phyloP scores from a whole-genome alignment of 2,113 vertebrate species.

The Verasper variegatus region DNA sequence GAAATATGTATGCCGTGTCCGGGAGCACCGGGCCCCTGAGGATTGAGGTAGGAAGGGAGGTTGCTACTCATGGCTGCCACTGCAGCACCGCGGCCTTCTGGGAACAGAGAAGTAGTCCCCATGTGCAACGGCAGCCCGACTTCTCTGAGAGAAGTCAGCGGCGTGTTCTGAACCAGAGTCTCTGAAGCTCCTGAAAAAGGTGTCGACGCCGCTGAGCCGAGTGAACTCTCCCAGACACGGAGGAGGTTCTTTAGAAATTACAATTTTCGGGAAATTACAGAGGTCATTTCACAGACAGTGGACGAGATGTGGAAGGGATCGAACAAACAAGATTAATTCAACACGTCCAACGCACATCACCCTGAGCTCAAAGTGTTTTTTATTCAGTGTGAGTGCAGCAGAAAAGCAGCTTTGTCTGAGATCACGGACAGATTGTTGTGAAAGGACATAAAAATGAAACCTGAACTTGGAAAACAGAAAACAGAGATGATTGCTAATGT shows the following conservation, averaged over 20 bases:
- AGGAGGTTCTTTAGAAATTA: neutral
- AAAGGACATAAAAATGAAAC: too few species aligned
- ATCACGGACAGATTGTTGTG: too few species aligned
- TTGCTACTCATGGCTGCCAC: constrained; percentile 44
- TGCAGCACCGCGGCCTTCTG: constrained; percentile 45
- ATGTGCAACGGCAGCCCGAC: constrained; percentile 11
- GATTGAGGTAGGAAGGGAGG: constrained; percentile 40
- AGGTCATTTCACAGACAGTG: too few species aligned
- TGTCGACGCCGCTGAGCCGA: neutral
- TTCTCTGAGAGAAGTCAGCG: constrained; percentile 31
- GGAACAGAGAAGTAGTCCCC: constrained; percentile 40
- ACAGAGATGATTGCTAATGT: too few species aligned
- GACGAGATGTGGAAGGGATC: too few species aligned
- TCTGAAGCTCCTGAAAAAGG: constrained; percentile 7
- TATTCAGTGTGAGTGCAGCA: too few species aligned
- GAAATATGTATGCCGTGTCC: constrained; percentile 75
- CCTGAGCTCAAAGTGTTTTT: too few species aligned
- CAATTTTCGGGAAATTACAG: neutral
- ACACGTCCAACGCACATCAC: too few species aligned
- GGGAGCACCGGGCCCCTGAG: constrained; percentile 47
- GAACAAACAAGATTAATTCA: too few species aligned
- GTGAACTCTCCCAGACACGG: neutral
- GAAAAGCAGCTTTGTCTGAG: too few species aligned
- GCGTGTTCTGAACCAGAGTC: neutral
- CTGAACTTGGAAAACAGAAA: too few species aligned